Evolutionary conservation across 2,113 vertebrate species (phyloP).

Genomic region (Morone saxatilis): DNA sequence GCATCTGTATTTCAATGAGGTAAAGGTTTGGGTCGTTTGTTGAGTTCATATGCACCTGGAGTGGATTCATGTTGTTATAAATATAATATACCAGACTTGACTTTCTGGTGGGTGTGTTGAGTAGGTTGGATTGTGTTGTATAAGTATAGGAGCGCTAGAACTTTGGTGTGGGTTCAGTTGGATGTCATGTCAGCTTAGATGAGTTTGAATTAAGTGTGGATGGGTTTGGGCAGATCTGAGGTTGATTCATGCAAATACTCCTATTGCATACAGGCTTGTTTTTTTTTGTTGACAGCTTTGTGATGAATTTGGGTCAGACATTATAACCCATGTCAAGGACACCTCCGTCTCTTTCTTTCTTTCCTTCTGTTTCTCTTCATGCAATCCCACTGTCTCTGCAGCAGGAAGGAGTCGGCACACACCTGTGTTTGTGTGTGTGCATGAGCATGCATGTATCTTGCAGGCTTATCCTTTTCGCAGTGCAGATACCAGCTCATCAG

Average conservation of each 20-base stretch:
- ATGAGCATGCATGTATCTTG: conserved; percentile 36
- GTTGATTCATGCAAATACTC: conserved; percentile 16
- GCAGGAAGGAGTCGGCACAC: conserved; percentile 26
- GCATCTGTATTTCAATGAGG: not conserved
- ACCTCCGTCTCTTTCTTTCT: not conserved
- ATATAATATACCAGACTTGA: not conserved
- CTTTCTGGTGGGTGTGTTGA: conserved; percentile 22
- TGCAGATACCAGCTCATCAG: conserved; percentile 62
- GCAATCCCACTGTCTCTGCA: conserved; percentile 13
- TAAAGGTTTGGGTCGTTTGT: not conserved
- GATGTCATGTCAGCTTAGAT: conserved; percentile 14
- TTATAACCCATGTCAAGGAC: not conserved
- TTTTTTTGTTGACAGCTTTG: not conserved
- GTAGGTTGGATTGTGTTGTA: conserved; percentile 27
- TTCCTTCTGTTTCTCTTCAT: not conserved
- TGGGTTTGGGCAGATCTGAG: not conserved
- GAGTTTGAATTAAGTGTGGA: not conserved
- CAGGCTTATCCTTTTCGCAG: conserved; percentile 59
- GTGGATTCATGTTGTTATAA: conserved; percentile 18
- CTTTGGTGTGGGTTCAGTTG: not conserved
- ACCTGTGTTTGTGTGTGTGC: conserved; percentile 7
- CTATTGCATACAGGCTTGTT: not conserved
- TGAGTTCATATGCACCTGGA: not conserved
- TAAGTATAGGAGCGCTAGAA: not conserved
- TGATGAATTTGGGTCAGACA: not conserved